Conservation (phyloP, 2,797 vertebrate species). For the Pseudochaenichthys georgianus region DNA sequence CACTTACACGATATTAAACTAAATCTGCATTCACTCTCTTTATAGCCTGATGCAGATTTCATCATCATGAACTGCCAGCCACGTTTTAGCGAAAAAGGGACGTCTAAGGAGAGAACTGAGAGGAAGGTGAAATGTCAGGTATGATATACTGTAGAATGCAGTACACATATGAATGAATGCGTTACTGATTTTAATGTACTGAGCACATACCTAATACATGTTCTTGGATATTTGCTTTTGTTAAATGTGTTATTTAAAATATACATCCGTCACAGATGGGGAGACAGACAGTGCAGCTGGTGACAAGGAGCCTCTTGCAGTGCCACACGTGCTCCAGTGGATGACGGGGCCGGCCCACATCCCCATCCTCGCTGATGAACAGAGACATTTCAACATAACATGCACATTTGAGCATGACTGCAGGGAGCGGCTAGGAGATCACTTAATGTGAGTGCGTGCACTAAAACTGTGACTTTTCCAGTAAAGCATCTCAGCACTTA, state of each 20-base stretch:
- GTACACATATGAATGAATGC: neutral
- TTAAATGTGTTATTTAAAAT: neutral
- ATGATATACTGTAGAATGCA: neutral
- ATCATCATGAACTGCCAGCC: conserved; percentile 9
- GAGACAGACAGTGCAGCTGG: conserved; percentile 1
- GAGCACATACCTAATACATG: neutral
- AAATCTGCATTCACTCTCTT: too few species aligned
- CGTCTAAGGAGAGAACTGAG: conserved; percentile 5
- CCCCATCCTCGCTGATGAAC: conserved; percentile 20
- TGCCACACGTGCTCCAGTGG: neutral
- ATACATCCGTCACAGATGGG: neutral
- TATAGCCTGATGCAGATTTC: conserved; percentile 14
- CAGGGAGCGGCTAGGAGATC: neutral
- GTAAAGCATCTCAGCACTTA: too few species aligned
- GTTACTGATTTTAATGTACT: neutral
- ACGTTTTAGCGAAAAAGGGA: conserved; percentile 17
- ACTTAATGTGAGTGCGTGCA: conserved; percentile 6
- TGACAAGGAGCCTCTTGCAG: conserved; percentile 1
- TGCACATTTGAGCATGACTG: conserved; percentile 4
- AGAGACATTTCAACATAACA: conserved; percentile 12
- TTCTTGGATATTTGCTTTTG: neutral
- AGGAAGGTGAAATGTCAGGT: neutral
- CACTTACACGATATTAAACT: too few species aligned
- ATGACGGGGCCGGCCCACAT: neutral
- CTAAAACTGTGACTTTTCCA: neutral